These are phyloP conservation scores for Nemotelus nigrinus DNA, from an alignment of 2,888 invertebrate species.

Conservation along the genomic window DNA sequence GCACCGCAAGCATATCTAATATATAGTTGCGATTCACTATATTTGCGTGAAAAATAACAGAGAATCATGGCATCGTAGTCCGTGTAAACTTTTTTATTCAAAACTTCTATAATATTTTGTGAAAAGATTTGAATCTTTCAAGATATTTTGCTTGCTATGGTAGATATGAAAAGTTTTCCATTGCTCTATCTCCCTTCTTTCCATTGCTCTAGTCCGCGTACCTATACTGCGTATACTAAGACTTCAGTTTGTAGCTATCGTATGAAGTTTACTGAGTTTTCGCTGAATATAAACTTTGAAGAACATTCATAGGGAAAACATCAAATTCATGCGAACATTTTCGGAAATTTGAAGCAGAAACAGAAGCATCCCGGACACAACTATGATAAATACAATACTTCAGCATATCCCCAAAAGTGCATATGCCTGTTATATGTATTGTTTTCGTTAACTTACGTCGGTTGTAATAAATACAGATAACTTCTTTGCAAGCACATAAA, in stretches of 20 bases:
- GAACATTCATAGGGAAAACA: conserved; percentile 15
- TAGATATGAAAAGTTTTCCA: conserved; percentile 5
- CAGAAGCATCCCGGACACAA: background rate
- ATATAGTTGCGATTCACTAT: background rate
- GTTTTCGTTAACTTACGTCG: background rate
- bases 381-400: conserved; percentile 16
- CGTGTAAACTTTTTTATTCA: background rate
- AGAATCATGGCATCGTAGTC: background rate
- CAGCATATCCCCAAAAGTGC: background rate
- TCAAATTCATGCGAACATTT: background rate
- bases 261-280: conserved; percentile 2
- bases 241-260: background rate
- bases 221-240: conserved; percentile 2
- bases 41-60: background rate
- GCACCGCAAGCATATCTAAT: too few relatives aligned
- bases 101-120: background rate
- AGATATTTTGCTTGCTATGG: background rate
- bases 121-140: conserved; percentile 9
- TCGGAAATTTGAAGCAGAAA: background rate
- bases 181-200: background rate
- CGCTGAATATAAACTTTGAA: conserved; percentile 14
- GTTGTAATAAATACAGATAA: too few relatives aligned
- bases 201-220: background rate
- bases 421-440: background rate
- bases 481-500: too few relatives aligned